Base-by-base conservation (phyloP, 2,797 vertebrate genomes). In the Emys orbicularis region DNA sequence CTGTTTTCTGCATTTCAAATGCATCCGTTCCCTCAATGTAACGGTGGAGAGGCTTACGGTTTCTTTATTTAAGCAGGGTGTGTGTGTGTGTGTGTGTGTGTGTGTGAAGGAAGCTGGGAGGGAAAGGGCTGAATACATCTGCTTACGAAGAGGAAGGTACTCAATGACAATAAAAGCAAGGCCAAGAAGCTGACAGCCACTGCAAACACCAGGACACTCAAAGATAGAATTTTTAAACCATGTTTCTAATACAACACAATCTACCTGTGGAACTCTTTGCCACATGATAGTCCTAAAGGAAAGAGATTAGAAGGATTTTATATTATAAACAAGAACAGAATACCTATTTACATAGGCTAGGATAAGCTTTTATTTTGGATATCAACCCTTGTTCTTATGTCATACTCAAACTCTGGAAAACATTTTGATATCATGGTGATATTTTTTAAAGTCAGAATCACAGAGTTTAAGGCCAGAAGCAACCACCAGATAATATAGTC, bases 1-100 rank as follows among this genome's bases (percentile, higher is more conserved):
- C 94, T 94, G 52, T 93, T 95, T 93, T 83, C 88, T 90, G 80
- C 93, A 85, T 92, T 92, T 89, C 82, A 96, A 96, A 97, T 86
- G 88, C 95, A 93, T 91, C 94, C 52, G 25, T 80, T 93, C 93
- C 57, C 59, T 49, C 81, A 85, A 88, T 95, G 94, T 96, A 95
- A 92, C 93, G 80, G 85, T 25, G 65, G 49, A 76, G 83, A 93
- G 53, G 41, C 34, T 95, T 95, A 89, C 94, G 94, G 94, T 92
- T 95, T 93, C 90, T 93, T 92, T 89, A 49, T 91, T 81, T 89
- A 65, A 93, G 88, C 81, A 61, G n/a, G 31, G 16, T 90, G 83
- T 79, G 31, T 57, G 88, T 89, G 76, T 74, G 86, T 23, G 41
- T 74, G 41, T 41, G 41, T 41, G 41, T 41, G 41, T 41, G 41